phyloP scores from a whole-genome alignment of 1,140 invertebrate genomes.

The Hyphantria cunea region DNA sequence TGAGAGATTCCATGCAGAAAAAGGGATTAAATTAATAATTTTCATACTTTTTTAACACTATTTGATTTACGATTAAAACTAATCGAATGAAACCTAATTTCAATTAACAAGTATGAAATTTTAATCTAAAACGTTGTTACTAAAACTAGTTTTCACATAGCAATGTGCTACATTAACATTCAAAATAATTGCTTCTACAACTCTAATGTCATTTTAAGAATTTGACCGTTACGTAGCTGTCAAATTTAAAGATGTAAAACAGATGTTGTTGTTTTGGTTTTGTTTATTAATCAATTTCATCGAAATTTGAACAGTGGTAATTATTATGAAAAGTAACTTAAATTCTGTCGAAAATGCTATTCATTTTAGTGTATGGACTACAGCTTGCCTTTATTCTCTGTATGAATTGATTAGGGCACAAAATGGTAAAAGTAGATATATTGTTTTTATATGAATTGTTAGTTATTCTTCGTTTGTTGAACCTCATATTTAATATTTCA shows the following conservation, averaged over 20 bases:
- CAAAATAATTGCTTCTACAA: too few relatives aligned
- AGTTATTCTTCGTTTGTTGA: background rate
- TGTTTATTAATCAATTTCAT: slow-evolving; percentile 4
- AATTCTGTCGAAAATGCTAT: slow-evolving; percentile 48
- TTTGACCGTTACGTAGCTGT: slow-evolving; percentile 31
- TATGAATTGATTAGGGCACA: slow-evolving; percentile 61
- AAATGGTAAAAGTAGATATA: slow-evolving; percentile 50
- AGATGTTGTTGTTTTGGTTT: slow-evolving; percentile 6
- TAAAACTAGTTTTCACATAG: too few relatives aligned
- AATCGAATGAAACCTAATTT: too few relatives aligned
- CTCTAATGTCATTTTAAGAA: too few relatives aligned
- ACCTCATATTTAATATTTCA: slow-evolving; percentile 42
- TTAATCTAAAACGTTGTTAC: too few relatives aligned
- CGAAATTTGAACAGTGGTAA: slow-evolving; percentile 8
- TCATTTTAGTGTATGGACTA: slow-evolving; percentile 67
- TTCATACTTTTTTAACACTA: too few relatives aligned
- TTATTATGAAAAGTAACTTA: slow-evolving; percentile 51
- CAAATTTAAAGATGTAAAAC: slow-evolving; percentile 37
- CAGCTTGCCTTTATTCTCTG: slow-evolving; percentile 64
- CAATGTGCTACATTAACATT: too few relatives aligned
- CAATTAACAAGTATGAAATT: too few relatives aligned
- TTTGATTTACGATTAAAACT: too few relatives aligned
- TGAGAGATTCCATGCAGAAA: too few relatives aligned
- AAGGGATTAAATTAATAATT: too few relatives aligned
- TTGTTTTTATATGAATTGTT: background rate